Evolutionary conservation across 2,113 vertebrate species (phyloP).

Genomic region (Zosterops hypoxanthus): DNA sequence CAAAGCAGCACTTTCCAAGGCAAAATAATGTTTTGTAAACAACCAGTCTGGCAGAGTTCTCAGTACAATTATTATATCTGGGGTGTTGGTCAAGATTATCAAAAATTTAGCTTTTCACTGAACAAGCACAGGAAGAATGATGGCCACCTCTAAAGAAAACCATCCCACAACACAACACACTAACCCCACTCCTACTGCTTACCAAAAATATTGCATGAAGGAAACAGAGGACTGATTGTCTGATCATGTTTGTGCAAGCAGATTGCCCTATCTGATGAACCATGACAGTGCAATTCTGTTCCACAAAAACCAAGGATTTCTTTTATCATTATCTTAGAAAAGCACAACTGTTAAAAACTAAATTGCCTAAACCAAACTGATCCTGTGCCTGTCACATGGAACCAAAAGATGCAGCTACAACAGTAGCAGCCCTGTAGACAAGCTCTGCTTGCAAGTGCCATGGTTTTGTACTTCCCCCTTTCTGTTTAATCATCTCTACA

Average conservation of each 20-base stretch:
- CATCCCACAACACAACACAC: neutral
- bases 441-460: neutral
- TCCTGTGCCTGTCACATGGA: conserved; percentile 1
- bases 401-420: neutral
- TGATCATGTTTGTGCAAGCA: neutral
- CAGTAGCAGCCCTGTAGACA: neutral
- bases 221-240: neutral
- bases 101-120: neutral
- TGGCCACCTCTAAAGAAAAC: neutral
- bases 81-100: neutral
- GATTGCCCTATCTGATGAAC: neutral
- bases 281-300: neutral
- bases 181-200: neutral
- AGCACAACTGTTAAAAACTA: neutral
- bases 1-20: neutral
- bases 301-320: neutral
- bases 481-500: neutral
- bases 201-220: neutral
- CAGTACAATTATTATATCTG: neutral
- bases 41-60: neutral
- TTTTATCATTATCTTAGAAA: neutral
- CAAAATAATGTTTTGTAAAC: neutral
- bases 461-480: neutral
- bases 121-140: neutral
- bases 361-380: neutral